Evolutionary conservation across 2,888 invertebrate genomes (phyloP), one percentile per base, ranked within the genome.

Genomic region (Ennomos quercinarius): DNA sequence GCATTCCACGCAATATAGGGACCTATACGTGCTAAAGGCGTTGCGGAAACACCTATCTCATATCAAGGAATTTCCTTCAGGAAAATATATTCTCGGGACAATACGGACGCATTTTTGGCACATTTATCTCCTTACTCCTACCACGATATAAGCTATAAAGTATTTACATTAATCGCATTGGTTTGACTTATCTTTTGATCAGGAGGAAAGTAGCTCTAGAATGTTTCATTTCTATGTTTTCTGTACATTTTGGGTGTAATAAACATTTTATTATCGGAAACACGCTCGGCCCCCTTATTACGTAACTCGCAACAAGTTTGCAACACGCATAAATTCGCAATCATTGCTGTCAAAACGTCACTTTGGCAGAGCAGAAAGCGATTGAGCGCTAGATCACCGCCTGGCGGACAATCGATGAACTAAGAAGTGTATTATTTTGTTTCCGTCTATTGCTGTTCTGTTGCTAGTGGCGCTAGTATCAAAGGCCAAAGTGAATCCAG

Each of bases 41-140:
- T 58, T 52, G 68, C 76, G 78, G 80, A 82, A 81, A 80, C 77
- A 78, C 74, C 78, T 74, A 74, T 70, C 61, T 61, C 56, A 64
- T 64, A 78, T 76, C 77, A 75, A 74, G 73, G 72, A 77, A 77
- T 77, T 76, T 54, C 73, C 74, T 75, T 75, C 72, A 45, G 76
- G 79, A 76, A 74, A 57, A 59, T 63, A 59, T 66, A 58, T 64
- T 53, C 58, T 37, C 51, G 52, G 58, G 58, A 63, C 49, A 59
- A 63, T 63, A 57, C 58, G 44, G 43, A 46, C 57, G 54, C 59
- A 57, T 63, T 65, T 65, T 63, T 61, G 61, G 56, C 46, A 58
- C 56, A 61, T 57, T 57, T 58, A 56, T 60, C 60, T 58, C 57
- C 45, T 55, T 60, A 57, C 49, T 61, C 62, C 45, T 52, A 51